Conservation (phyloP, 1,140 invertebrate species). For the Brachionus plicatilis region DNA sequence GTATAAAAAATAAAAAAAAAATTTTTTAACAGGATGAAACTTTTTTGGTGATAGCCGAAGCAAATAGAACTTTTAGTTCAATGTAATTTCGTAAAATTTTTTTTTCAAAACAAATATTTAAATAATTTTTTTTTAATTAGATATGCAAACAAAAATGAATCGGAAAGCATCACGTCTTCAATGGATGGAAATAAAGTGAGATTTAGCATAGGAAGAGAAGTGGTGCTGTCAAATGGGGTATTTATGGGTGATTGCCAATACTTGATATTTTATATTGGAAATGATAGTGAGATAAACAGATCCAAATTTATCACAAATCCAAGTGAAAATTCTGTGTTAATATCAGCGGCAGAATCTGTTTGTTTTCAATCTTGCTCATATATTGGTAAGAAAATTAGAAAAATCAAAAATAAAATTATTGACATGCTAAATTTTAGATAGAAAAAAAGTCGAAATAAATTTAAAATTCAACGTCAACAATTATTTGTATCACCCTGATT, state of each 20-base stretch:
- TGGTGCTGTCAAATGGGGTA: neutral
- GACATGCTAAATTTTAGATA: neutral
- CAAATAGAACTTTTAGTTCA: neutral
- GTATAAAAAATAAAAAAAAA: neutral
- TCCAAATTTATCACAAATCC: neutral
- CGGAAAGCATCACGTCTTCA: neutral
- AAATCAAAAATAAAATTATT: neutral
- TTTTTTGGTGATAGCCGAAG: neutral
- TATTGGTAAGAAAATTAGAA: neutral
- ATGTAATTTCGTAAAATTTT: neutral
- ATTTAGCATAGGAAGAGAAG: neutral
- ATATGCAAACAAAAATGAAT: neutral
- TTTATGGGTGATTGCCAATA: neutral
- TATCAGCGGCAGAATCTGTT: neutral
- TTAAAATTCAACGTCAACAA: constrained; percentile 5
- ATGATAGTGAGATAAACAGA: neutral
- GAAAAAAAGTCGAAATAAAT: neutral
- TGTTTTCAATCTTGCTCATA: neutral
- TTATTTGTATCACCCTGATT: constrained; percentile 4
- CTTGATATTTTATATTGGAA: neutral
- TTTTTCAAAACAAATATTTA: neutral
- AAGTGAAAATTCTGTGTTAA: neutral
- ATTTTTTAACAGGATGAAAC: neutral
- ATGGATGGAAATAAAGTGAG: neutral
- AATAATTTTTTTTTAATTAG: neutral